Evolutionary conservation across 1,140 invertebrate species (phyloP), one percentile per base, ranked within the genome.

Genomic region (Drosophila nikananu): DNA sequence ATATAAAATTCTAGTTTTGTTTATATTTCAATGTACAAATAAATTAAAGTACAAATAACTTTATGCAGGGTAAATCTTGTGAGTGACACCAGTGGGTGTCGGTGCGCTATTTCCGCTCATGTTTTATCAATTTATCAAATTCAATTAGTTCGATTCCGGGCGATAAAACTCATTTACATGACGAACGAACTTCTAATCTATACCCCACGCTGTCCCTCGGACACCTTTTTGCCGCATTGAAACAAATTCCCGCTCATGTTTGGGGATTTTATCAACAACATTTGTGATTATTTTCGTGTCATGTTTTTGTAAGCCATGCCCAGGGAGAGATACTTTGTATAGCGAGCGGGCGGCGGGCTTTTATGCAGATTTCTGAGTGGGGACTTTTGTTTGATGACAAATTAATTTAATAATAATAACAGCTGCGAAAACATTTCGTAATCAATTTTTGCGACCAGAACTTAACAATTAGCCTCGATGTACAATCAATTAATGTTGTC

Each of bases 331-430:
- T 55, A 39, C 46, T 67, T 80, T 30, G 19, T 44, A 15, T 51
- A 8, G 52, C 68, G 17, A 13, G 30, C 23, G 15, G 46, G 48
- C 48, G 21, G 54, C 21, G 5, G 54, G 21, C 54, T 89, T 81
- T 87, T 89, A 87, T 87, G 84, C 84, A 89, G 84, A 87, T 89
- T 87, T 89, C 23, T 52, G 52, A 48, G 51, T 27, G 72, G 49
- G 61, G 46, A 76, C 59, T 72, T 86, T 89, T 87, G 83, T 89
- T 87, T 87, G 84, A 87, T 83, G 68, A 87, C 84, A 87, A 84
- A 87, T 87, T 87, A 87, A 87, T 87, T 87, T 89, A 78, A 87
- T 90, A 89, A 87, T 90, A 89, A 87, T 87, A 87, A 87, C 84
- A 87, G 86, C 84, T 87, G 84, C 86, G 66, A 84, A 90, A 87